phyloP scores from a whole-genome alignment of 2,113 vertebrate species.

The Rhegmatorhina hoffmannsi region DNA sequence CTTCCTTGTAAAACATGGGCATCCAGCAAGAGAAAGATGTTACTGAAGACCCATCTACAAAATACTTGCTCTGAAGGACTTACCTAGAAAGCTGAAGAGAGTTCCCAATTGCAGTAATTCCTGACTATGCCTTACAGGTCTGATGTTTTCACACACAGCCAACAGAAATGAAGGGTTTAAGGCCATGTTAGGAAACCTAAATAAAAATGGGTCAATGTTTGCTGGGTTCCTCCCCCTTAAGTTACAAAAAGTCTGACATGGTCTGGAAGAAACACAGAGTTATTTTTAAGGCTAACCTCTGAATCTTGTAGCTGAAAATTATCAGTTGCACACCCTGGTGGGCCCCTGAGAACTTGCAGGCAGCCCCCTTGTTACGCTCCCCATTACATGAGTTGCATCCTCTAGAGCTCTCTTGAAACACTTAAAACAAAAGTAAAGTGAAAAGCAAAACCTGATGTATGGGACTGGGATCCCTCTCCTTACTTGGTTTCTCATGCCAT shows the following conservation, averaged over 20 bases:
- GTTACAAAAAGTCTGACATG: background rate
- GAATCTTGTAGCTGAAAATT: background rate
- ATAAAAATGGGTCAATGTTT: background rate
- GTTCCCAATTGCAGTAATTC: background rate
- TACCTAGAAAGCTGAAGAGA: background rate
- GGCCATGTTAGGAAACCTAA: background rate
- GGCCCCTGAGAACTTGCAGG: background rate
- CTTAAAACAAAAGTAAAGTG: background rate
- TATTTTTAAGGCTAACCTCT: background rate
- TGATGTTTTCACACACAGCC: background rate
- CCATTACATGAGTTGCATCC: background rate
- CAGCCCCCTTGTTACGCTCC: background rate
- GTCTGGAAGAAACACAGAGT: background rate
- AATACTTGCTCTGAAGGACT: background rate
- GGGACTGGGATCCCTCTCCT: background rate
- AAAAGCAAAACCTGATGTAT: background rate
- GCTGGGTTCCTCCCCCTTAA: background rate
- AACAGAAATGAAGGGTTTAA: background rate
- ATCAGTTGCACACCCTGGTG: background rate
- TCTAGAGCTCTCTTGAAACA: background rate
- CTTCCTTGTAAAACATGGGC: rapidly evolving
- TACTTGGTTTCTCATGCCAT: background rate
- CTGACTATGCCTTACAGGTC: background rate
- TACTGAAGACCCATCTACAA: background rate
- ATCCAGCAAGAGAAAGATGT: background rate